phyloP scores from a whole-genome alignment of 2,888 invertebrate genomes.

The Clepsis dumicolana region DNA sequence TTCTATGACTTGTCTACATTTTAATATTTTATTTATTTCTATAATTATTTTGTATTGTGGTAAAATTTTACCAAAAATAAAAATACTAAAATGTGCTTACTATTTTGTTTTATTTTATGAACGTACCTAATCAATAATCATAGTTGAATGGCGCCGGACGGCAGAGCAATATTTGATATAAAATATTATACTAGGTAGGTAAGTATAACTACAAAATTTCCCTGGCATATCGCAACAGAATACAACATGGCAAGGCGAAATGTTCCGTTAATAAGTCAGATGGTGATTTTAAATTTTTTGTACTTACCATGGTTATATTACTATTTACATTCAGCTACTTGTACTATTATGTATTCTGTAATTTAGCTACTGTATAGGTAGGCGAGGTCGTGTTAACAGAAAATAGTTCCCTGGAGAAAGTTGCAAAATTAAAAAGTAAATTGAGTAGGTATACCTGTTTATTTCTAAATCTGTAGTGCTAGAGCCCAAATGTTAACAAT shows the following conservation, averaged over 20 bases:
- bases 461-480: constrained; percentile 75
- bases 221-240: constrained; percentile 1
- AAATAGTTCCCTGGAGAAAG: neutral
- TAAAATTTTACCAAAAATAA: constrained; percentile 86
- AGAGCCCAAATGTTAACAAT: constrained; percentile 93
- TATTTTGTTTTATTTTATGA: constrained; percentile 67
- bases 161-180: neutral
- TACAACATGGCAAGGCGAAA: neutral
- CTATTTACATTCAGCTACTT: too few species aligned
- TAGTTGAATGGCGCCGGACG: constrained; percentile 2
- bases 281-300: too few species aligned
- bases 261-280: constrained; percentile 23
- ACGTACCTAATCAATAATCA: neutral
- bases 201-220: too few species aligned
- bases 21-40: constrained; percentile 86
- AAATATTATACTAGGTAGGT: too few species aligned
- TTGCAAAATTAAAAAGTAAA: neutral
- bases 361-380: too few species aligned
- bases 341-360: too few species aligned
- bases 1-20: constrained; percentile 86
- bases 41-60: constrained; percentile 86
- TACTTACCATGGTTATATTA: too few species aligned
- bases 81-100: constrained; percentile 86
- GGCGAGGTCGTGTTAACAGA: too few species aligned
- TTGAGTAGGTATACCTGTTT: constrained; percentile 31